Base-by-base conservation (phyloP, 2,113 vertebrate species). In the Clupea harengus region DNA sequence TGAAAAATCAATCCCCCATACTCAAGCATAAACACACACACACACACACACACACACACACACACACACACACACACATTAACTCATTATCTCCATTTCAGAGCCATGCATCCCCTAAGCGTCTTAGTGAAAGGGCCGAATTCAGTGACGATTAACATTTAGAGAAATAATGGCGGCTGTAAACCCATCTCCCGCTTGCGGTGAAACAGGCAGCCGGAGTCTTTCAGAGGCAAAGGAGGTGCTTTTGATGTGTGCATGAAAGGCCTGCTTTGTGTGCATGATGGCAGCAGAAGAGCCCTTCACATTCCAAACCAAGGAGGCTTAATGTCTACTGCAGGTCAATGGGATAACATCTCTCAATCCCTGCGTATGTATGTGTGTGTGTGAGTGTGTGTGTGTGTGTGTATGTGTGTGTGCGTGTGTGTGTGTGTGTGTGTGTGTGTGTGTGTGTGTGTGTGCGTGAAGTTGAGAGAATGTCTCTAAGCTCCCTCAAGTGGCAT, bases 241-340 rank as follows among this genome's bases (percentile, higher is more conserved):
- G 64, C 64, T 72, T 72, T 72, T 72, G 25, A 72, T 72, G 64
- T 72, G 28, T 9, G 25, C 64, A 32, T 72, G 64, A 72, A 72
- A 72, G 64, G 64, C 64, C 64, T 28, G 9, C 64, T 72, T 72
- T 72, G 64, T 72, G n/a, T 8, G 3, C 64, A 32, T 32, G 25
- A 10, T 25, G 8, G 15, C 64, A 72, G 15, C 64, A 72, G 2
- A 72, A 72, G 64, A 28, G 25, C 25, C 13, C 64, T 72, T 72
- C 64, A 72, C 64, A 72, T 72, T 32, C 64, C 64, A 72, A 72
- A 25, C 64, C 64, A 72, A 72, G 64, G 64, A 72, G n/a, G 64
- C 64, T 72, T 32, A 72, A 72, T 72, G 64, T 72, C 64, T 72
- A 32, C 64, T 72, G 6, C 64, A 32, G 64, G 64, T 72, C 64